phyloP scores from a whole-genome alignment of 2,888 invertebrate genomes.

The Drosophila incognita region DNA sequence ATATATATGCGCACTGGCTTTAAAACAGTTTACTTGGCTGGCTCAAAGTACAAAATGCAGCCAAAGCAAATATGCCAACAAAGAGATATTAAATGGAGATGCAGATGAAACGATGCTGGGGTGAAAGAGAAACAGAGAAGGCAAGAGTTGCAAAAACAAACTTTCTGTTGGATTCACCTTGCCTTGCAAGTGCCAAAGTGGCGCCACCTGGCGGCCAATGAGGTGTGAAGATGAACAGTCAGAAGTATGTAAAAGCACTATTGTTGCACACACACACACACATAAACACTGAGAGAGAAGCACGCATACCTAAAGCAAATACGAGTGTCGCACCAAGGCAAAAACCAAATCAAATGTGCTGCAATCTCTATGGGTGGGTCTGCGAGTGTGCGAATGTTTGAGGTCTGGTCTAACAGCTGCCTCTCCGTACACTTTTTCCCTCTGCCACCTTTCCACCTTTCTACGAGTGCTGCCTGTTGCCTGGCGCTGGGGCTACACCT shows the following conservation, averaged over 20 bases:
- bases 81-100: slow-evolving; percentile 42
- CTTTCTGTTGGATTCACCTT: slow-evolving; percentile 27
- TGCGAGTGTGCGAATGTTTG: slow-evolving; percentile 42
- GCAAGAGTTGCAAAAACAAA: slow-evolving; percentile 30
- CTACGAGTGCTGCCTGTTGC: slow-evolving; percentile 51
- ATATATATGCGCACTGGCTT: slow-evolving; percentile 33
- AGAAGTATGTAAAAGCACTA: slow-evolving; percentile 71
- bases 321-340: slow-evolving; percentile 55
- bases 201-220: slow-evolving; percentile 72
- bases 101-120: not conserved
- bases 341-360: slow-evolving; percentile 76
- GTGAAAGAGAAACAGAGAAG: not conserved
- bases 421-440: not conserved
- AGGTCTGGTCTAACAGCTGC: slow-evolving; percentile 41
- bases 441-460: not conserved
- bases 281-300: not conserved
- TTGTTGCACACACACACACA: slow-evolving; percentile 46
- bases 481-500: slow-evolving; percentile 58
- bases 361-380: slow-evolving; percentile 34
- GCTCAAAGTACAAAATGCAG: slow-evolving; percentile 27
- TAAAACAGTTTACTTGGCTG: slow-evolving; percentile 46
- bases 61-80: slow-evolving; percentile 57
- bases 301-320: slow-evolving; percentile 59
- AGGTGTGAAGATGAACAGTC: slow-evolving; percentile 80
- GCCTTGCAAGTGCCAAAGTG: slow-evolving; percentile 50